Evolutionary conservation across 2,888 invertebrate species (phyloP).

Genomic region (Drosophila anomalata): DNA sequence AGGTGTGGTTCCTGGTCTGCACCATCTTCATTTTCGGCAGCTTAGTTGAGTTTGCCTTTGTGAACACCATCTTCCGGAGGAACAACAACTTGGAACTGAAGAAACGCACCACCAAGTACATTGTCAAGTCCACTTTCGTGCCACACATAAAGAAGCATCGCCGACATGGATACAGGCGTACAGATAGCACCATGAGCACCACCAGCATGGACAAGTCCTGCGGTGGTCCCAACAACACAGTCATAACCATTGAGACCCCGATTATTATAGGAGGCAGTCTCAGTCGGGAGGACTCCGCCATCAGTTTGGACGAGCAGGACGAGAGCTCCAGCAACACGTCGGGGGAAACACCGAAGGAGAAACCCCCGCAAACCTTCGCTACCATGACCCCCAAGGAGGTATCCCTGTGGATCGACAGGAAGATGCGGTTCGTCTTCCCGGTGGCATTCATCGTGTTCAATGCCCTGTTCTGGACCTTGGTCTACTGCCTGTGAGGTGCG

Average conservation of each 20-base stretch:
- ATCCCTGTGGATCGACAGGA: constrained; percentile 92
- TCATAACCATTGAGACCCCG: constrained; percentile 84
- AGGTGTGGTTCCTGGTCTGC: constrained; percentile 95
- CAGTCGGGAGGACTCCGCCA: constrained; percentile 48
- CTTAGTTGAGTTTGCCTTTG: constrained; percentile 94
- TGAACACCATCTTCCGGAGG: constrained; percentile 94
- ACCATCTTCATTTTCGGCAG: constrained; percentile 93
- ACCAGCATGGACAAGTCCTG: constrained; percentile 80
- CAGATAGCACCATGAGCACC: constrained; percentile 84
- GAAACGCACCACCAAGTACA: constrained; percentile 90
- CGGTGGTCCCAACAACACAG: constrained; percentile 49
- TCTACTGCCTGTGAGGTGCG: constrained; percentile 85
- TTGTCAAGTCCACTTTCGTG: constrained; percentile 92
- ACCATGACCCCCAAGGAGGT: constrained; percentile 96
- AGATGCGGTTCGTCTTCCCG: constrained; percentile 91
- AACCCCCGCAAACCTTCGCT: constrained; percentile 81
- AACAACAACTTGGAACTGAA: constrained; percentile 85
- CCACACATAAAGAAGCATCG: constrained; percentile 89
- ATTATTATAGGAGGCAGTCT: constrained; percentile 86
- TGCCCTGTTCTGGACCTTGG: constrained; percentile 91
- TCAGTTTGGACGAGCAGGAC: constrained; percentile 56
- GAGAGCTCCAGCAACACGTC: constrained; percentile 46
- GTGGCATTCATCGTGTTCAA: constrained; percentile 92
- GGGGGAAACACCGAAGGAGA: constrained; percentile 40
- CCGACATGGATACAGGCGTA: constrained; percentile 83